Percentiles rank a stretch among this genome's conserved stretches.
Conservation (phyloP, 64 coral and sea anemone genomes). For the Stichodactyla mertensii region DNA sequence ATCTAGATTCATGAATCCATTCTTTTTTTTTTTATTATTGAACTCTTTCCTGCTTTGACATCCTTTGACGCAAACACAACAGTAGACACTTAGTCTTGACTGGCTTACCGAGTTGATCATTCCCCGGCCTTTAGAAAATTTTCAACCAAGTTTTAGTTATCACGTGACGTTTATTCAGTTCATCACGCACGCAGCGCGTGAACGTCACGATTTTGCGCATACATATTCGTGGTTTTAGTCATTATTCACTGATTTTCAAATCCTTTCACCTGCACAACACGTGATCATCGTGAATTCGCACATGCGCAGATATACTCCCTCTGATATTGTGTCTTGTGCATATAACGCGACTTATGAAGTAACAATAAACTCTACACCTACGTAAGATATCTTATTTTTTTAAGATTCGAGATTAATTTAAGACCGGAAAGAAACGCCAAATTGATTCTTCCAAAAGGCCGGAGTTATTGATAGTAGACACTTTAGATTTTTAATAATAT, state of each 20-base stretch:
- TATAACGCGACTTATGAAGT: not conserved
- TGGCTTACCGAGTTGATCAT: not conserved
- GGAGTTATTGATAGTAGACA: not conserved
- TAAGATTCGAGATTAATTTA: not conserved
- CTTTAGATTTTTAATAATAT: not conserved
- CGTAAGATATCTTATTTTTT: not conserved
- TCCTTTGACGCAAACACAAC: not conserved
- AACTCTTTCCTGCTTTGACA: constrained; percentile 2
- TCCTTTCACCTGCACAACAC: not conserved
- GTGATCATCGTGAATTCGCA: not conserved
- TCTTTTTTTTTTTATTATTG: constrained; percentile 18
- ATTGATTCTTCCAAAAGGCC: not conserved
- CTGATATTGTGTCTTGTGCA: not conserved
- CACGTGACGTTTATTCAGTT: not conserved
- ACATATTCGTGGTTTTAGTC: not conserved
- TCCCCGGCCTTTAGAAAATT: too few relatives aligned
- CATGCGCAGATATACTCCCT: not conserved
- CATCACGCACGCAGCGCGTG: not conserved
- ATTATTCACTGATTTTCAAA: not conserved
- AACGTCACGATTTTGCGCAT: not conserved
- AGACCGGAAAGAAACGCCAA: constrained; percentile 6
- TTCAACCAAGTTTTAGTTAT: not conserved
- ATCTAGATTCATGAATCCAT: constrained; percentile 23
- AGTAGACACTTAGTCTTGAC: constrained; percentile 4
- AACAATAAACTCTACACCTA: not conserved